These are phyloP conservation scores for Lottia scabra DNA, from an alignment of 2,888 invertebrate genomes.

Conservation along the genomic window DNA sequence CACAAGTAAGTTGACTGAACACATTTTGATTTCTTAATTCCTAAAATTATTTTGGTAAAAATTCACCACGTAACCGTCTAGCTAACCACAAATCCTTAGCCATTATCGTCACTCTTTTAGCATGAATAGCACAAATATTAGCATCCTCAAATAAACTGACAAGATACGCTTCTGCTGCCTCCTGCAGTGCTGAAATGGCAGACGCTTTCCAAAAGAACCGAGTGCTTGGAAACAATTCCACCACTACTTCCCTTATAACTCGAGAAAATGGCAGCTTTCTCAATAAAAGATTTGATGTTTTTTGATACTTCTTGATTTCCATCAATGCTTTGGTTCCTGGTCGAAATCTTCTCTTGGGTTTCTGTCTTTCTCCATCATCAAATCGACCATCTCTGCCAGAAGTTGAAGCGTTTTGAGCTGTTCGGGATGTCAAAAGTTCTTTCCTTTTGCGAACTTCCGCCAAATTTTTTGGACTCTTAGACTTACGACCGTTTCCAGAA, in stretches of 20 bases:
- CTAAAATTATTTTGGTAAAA: no score
- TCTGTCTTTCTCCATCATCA: not conserved
- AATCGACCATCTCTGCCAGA: no score
- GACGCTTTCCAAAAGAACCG: conserved; percentile 51
- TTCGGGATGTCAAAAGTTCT: not conserved
- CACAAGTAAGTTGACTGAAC: no score
- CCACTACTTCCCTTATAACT: conserved; percentile 46
- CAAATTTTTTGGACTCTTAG: not conserved
- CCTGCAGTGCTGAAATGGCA: conserved; percentile 59
- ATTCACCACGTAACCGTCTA: conserved; percentile 44
- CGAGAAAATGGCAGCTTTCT: conserved; percentile 61
- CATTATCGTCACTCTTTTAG: conserved; percentile 54
- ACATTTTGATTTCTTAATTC: no score
- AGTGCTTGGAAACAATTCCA: conserved; percentile 24
- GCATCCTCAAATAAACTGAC: conserved; percentile 54
- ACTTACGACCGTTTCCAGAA: not conserved
- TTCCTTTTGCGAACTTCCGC: not conserved
- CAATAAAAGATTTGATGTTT: conserved; percentile 52
- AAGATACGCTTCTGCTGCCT: conserved; percentile 55
- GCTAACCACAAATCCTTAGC: conserved; percentile 54
- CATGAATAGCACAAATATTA: conserved; percentile 53
- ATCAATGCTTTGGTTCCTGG: conserved; percentile 55
- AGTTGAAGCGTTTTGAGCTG: no score
- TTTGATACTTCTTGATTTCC: conserved; percentile 60
- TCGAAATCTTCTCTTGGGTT: conserved; percentile 33